Evolutionary conservation across 2,888 invertebrate genomes (phyloP), one percentile per base, ranked within the genome.

Genomic region (Caenorhabditis auriculariae): DNA sequence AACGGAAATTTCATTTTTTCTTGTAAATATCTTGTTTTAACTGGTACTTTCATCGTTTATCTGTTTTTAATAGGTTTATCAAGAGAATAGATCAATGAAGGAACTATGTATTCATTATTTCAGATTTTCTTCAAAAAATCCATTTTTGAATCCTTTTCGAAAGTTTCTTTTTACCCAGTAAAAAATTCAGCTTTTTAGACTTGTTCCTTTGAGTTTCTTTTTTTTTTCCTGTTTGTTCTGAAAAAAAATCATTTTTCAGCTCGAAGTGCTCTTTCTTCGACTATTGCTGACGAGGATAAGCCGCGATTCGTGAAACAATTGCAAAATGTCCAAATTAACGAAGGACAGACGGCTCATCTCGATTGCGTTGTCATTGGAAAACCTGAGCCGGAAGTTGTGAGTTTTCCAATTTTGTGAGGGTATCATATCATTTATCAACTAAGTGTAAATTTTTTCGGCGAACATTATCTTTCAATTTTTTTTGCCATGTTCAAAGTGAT

Each of bases 211-310:
- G n/a, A n/a, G n/a, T n/a, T n/a, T n/a, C n/a, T n/a, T n/a, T n/a
- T n/a, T n/a, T n/a, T n/a, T n/a, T n/a, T n/a, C n/a, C n/a, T n/a
- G n/a, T n/a, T n/a, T n/a, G n/a, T n/a, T n/a, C n/a, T n/a, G n/a
- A n/a, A n/a, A n/a, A 9, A 23, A 41, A 7, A 21, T 4, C 15
- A 4, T 42, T 35, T 38, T 68, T 52, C 51, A 68, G 68, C 69
- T 0, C 50, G 62, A 60, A 65, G 65, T 32, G 69, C 69, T 9
- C 52, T 62, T 49, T 66, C 65, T 23, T 69, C 69, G 5, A 55
- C 60, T 0, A 63, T 69, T 43, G 89, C 82, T 87, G 87, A 74
- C 60, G 89, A 82, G 87, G 87, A 77, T 60, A 82, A 81, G 44
- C 80, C 80, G 12, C 60, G 64, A 47, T 80, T 80, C 48, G 66